Conservation (phyloP, 1,140 invertebrate species). For the Melanaphis sacchari region DNA sequence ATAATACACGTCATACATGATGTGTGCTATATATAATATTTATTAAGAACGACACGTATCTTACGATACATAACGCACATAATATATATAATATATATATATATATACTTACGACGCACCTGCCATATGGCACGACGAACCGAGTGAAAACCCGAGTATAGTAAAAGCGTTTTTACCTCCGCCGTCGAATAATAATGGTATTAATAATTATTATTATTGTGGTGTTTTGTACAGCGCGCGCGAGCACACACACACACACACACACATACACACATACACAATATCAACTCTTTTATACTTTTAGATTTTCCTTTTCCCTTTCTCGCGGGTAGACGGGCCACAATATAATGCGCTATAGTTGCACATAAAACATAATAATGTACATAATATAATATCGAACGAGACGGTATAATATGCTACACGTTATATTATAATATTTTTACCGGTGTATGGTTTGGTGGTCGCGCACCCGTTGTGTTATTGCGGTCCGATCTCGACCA, state of each 20-base stretch:
- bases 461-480: not conserved
- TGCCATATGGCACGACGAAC: constrained; percentile 53
- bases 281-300: not conserved
- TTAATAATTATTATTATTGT: constrained; percentile 31
- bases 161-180: constrained; percentile 33
- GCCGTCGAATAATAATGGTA: not conserved
- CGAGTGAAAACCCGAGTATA: not conserved
- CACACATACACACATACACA: too few relatives aligned
- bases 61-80: not conserved
- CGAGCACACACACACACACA: too few relatives aligned
- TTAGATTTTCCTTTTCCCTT: constrained; percentile 18
- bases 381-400: too few relatives aligned
- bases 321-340: not conserved
- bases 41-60: not conserved
- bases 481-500: not conserved
- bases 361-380: not conserved
- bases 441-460: not conserved
- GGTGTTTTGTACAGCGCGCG: not conserved
- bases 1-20: not conserved
- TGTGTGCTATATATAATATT: not conserved
- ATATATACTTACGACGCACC: not conserved
- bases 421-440: not conserved
- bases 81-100: not conserved
- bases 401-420: too few relatives aligned
- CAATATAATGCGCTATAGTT: not conserved